A percentile compares a stretch with the other conserved stretches of the same genome.
These are phyloP conservation scores for Congeria kusceri DNA, from an alignment of 2,888 invertebrate species.

Conservation along the genomic window DNA sequence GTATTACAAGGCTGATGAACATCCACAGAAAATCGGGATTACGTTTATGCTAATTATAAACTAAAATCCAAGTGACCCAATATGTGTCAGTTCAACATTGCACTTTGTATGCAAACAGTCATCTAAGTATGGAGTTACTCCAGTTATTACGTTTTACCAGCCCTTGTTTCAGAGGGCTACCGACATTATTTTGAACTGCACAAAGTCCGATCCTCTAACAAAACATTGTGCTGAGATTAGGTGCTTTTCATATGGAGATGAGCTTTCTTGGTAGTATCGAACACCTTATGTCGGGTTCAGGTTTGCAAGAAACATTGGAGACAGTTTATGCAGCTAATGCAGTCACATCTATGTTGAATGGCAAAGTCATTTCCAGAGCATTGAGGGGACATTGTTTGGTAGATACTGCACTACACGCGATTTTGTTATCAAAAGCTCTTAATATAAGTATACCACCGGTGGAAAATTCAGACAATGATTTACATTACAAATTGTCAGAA, in stretches of 20 bases:
- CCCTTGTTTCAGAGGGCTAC: conserved; percentile 32
- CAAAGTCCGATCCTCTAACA: conserved; percentile 19
- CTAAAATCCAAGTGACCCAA: conserved; percentile 23
- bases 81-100: conserved; percentile 48
- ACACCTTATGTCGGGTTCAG: conserved; percentile 62
- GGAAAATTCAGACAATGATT: too few relatives aligned
- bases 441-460: neutral
- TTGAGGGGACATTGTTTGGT: conserved; percentile 61
- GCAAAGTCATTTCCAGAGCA: conserved; percentile 61
- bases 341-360: conserved; percentile 62
- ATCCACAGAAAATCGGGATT: neutral
- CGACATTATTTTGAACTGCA: neutral
- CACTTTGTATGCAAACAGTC: conserved; percentile 39
- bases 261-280: conserved; percentile 68
- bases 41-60: conserved; percentile 17
- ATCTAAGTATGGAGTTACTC: conserved; percentile 1
- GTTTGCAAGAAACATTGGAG: conserved; percentile 62
- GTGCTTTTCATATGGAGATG: conserved; percentile 59
- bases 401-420: conserved; percentile 37
- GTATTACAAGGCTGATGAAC: neutral
- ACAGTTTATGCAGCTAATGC: conserved; percentile 63
- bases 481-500: too few relatives aligned
- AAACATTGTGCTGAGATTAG: conserved; percentile 42
- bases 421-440: conserved; percentile 3
- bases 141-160: conserved; percentile 28